phyloP scores from a whole-genome alignment of 2,888 invertebrate species.

The Euzophera pinguis region DNA sequence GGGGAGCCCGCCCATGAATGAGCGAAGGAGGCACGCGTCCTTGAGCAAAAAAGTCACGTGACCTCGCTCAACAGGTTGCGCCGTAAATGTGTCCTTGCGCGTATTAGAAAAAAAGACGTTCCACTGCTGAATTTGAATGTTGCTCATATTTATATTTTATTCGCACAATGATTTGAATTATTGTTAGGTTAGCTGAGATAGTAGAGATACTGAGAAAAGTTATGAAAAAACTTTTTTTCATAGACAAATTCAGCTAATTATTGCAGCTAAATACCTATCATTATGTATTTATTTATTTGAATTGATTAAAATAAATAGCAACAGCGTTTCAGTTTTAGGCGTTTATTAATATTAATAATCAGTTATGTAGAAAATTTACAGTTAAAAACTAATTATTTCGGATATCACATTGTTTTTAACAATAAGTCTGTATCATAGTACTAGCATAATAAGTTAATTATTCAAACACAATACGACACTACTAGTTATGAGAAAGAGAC shows the following conservation, averaged over 20 bases:
- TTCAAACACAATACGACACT: not conserved
- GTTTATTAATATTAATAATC: slow-evolving; percentile 5
- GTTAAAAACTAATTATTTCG: not conserved
- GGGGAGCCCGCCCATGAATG: slow-evolving; percentile 73
- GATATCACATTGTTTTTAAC: not conserved
- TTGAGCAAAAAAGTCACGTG: slow-evolving; percentile 80
- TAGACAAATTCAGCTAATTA: too few species aligned
- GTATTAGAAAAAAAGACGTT: slow-evolving; percentile 52
- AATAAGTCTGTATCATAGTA: not conserved
- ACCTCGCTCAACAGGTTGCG: slow-evolving; percentile 75
- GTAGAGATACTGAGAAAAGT: too few species aligned
- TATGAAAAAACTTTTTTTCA: too few species aligned
- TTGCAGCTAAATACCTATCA: too few species aligned
- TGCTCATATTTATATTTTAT: not conserved
- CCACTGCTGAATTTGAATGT: slow-evolving; percentile 23
- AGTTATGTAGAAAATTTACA: slow-evolving; percentile 5
- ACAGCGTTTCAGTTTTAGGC: not conserved
- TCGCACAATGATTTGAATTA: too few species aligned
- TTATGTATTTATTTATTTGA: too few species aligned
- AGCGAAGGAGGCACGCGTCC: slow-evolving; percentile 77
- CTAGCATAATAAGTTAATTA: slow-evolving; percentile 1
- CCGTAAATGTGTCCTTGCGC: slow-evolving; percentile 73
- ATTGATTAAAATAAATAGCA: too few species aligned
- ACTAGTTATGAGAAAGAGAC: slow-evolving; percentile 2
- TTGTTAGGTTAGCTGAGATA: too few species aligned